Evolutionary conservation across 2,797 vertebrate genomes (phyloP).

Genomic region (Argentina silus): DNA sequence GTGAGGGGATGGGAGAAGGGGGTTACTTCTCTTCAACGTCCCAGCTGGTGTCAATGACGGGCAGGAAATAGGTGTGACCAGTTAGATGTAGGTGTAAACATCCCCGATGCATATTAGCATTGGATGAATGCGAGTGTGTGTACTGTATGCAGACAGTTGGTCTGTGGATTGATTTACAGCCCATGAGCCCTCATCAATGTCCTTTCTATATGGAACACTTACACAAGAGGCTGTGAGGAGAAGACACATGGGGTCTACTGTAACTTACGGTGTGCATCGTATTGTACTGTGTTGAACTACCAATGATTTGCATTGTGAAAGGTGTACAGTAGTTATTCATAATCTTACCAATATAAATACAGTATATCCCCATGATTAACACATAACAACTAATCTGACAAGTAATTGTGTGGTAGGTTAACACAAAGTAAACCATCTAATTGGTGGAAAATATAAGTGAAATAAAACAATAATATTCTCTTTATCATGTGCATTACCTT

Average conservation of each 20-base stretch:
- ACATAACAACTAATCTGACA: no score
- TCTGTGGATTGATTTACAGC: neutral
- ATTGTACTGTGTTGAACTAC: no score
- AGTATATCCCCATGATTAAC: no score
- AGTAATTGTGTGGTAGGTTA: no score
- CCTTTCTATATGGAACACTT: neutral
- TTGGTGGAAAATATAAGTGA: no score
- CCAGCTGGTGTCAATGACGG: neutral
- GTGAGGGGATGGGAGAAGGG: neutral
- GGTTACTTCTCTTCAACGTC: neutral
- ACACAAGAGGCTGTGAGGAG: neutral
- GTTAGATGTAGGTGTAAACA: neutral
- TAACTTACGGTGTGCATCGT: no score
- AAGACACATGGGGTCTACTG: neutral
- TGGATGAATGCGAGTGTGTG: constrained; percentile 4
- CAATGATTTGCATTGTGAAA: no score
- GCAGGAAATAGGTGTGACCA: constrained; percentile 13
- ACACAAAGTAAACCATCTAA: no score
- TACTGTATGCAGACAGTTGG: neutral
- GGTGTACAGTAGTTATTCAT: no score
- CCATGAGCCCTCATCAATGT: neutral
- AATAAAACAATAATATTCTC: no score
- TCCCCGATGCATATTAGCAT: neutral
- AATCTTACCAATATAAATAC: no score
- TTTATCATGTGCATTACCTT: no score